Evolutionary conservation across 2,113 vertebrate species (phyloP).

Genomic region (Craseonycteris thonglongyai): DNA sequence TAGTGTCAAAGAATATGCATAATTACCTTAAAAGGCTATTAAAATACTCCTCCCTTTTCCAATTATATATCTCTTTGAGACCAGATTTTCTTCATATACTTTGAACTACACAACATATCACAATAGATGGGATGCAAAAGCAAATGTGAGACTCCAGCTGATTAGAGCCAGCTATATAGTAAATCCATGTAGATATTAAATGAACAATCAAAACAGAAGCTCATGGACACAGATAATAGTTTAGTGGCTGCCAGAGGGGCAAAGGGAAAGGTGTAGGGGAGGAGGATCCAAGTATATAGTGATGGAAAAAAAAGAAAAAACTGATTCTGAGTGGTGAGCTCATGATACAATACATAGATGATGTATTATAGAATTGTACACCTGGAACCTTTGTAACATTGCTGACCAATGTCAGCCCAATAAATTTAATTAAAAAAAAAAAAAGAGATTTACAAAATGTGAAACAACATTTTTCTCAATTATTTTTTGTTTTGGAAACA

Average conservation of each 20-base stretch:
- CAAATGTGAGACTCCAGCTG: neutral
- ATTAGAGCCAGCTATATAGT: neutral
- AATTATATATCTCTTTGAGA: neutral
- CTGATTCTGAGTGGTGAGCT: no score
- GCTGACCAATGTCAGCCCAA: no score
- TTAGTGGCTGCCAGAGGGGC: no score
- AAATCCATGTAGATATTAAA: neutral
- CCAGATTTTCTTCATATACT: neutral
- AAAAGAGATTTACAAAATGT: neutral
- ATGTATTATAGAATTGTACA: no score
- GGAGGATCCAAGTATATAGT: no score
- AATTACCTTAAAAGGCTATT: conserved; percentile 10
- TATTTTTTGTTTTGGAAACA: neutral
- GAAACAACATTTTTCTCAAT: neutral
- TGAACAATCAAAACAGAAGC: no score
- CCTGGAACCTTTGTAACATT: no score
- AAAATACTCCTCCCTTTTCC: neutral
- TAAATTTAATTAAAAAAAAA: no score
- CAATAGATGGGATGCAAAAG: neutral
- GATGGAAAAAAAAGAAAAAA: no score
- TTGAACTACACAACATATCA: neutral
- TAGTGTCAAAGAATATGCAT: neutral
- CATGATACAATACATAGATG: no score
- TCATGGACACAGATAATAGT: no score
- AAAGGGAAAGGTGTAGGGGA: no score